Evolutionary conservation across 2,113 vertebrate species (phyloP).

Genomic region (Sterrhoptilus dennistouni): DNA sequence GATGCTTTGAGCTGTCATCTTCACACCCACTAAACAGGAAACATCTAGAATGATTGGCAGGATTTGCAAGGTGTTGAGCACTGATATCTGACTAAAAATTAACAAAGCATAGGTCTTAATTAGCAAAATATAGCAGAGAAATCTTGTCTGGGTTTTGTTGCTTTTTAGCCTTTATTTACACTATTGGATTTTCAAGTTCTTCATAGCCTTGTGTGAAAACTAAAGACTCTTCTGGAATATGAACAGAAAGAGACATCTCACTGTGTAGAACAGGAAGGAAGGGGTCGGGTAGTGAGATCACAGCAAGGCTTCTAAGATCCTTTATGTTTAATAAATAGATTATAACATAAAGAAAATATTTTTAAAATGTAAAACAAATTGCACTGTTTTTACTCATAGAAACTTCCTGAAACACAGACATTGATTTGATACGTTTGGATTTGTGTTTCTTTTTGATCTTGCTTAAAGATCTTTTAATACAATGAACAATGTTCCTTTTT

Average conservation of each 20-base stretch:
- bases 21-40: not conserved
- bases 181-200: not conserved
- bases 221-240: not conserved
- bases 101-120: not conserved
- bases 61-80: not conserved
- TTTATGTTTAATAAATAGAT: not conserved
- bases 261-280: not conserved
- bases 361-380: not conserved
- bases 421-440: not conserved
- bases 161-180: not conserved
- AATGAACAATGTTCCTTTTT: not conserved
- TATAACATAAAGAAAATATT: not conserved
- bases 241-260: not conserved
- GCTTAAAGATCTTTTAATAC: not conserved
- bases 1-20: not conserved
- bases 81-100: not conserved
- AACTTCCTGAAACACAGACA: not conserved
- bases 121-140: not conserved
- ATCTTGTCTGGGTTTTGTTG: not conserved
- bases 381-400: not conserved
- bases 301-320: not conserved
- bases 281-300: not conserved
- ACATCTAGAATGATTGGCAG: not conserved
- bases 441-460: not conserved
- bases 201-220: not conserved